Percentiles rank a stretch among this genome's conserved stretches.
Conservation (phyloP, 2,113 vertebrate species). For the Microtus oregoni region DNA sequence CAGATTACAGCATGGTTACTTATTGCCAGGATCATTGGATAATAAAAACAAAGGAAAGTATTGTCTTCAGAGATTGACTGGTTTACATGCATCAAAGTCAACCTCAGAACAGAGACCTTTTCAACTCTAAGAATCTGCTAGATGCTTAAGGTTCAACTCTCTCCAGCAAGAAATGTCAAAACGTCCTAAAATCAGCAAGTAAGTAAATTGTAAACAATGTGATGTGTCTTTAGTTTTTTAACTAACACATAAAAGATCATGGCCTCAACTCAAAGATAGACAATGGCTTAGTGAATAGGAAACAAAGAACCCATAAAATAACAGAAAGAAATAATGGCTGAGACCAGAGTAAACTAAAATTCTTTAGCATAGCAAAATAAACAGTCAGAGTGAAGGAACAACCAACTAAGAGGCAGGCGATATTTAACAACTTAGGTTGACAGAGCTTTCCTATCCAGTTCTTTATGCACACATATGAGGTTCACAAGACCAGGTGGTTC, state of each 20-base stretch:
- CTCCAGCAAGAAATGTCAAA: not conserved
- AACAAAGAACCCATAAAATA: not conserved
- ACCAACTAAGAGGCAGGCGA: not conserved
- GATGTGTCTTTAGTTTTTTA: not conserved
- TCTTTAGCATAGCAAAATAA: not conserved
- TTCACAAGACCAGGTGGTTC: not conserved
- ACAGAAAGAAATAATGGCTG: not conserved
- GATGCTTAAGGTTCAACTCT: not conserved
- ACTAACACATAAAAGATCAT: not conserved
- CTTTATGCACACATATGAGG: not conserved
- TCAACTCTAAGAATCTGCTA: not conserved
- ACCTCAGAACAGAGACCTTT: fast-evolving
- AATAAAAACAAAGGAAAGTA: not conserved
- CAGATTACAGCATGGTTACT: not conserved
- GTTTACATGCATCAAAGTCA: not conserved
- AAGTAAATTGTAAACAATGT: not conserved
- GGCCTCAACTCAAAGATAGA: not conserved
- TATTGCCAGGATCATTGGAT: not conserved
- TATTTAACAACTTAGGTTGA: not conserved
- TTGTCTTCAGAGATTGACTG: not conserved
- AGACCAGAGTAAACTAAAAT: not conserved
- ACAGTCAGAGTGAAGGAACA: not conserved
- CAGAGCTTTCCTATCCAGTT: too few relatives aligned
- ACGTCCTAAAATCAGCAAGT: not conserved
- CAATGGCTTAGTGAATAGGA: not conserved